Evolutionary conservation across 2,888 invertebrate species (phyloP).

Genomic region (Cabera pusaria): DNA sequence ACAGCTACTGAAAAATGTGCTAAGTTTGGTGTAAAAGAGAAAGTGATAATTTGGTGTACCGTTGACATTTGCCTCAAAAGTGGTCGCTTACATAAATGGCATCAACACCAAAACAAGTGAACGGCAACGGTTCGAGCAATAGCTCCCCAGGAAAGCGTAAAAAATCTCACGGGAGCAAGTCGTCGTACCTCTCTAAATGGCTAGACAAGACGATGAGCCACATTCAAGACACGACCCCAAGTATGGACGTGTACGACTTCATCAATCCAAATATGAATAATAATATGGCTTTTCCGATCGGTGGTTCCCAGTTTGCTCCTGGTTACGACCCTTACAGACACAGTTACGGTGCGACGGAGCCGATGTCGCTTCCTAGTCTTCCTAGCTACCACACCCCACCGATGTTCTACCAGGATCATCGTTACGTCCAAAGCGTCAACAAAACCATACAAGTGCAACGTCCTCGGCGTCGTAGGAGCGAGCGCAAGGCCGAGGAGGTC

Average conservation of each 20-base stretch:
- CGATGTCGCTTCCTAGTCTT: conserved; percentile 85
- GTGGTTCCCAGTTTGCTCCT: conserved; percentile 63
- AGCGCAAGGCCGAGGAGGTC: conserved; percentile 59
- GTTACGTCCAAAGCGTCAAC: conserved; percentile 59
- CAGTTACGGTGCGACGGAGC: conserved; percentile 82
- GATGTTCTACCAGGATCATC: conserved; percentile 57
- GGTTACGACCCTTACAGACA: conserved; percentile 77
- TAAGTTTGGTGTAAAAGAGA: conserved; percentile 25
- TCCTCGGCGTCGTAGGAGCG: conserved; percentile 57
- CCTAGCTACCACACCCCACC: conserved; percentile 78
- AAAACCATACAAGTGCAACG: conserved; percentile 65
- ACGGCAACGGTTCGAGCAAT: conserved; percentile 61
- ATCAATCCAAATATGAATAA: conserved; percentile 54
- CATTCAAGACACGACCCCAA: conserved; percentile 65
- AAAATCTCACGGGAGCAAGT: conserved; percentile 69
- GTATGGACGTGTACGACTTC: conserved; percentile 65
- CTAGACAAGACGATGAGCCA: conserved; percentile 76
- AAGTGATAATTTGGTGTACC: conserved; percentile 25
- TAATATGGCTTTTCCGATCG: conserved; percentile 60
- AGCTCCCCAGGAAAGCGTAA: conserved; percentile 76
- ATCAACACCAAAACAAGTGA: conserved; percentile 73
- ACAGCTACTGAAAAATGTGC: conserved; percentile 11
- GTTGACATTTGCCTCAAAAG: conserved; percentile 22
- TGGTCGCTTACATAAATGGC: conserved; percentile 57
- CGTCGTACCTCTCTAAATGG: conserved; percentile 77